Evolutionary conservation across 2,888 invertebrate genomes (phyloP).

Genomic region (Apodemia hepburni): DNA sequence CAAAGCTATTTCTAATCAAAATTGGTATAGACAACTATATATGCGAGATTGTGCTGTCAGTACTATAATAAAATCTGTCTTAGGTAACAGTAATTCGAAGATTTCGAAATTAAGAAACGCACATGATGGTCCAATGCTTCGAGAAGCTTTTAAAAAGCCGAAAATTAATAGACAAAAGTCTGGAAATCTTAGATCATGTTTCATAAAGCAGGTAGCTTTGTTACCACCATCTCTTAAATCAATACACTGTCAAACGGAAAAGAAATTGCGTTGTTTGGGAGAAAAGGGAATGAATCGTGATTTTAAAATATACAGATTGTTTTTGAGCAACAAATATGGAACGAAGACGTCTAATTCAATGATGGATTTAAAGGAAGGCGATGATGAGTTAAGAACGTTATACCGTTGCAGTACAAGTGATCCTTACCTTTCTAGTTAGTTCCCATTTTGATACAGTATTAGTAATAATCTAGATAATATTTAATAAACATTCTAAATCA

Average conservation of each 20-base stretch:
- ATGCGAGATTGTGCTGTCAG: conserved; percentile 42
- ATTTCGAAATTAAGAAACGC: not conserved
- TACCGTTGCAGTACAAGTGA: conserved; percentile 53
- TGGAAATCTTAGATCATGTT: conserved; percentile 35
- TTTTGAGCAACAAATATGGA: conserved; percentile 35
- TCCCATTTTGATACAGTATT: not conserved
- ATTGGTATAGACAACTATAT: conserved; percentile 35
- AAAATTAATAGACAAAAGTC: conserved; percentile 23
- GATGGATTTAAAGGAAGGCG: not conserved
- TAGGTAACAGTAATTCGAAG: conserved; percentile 30
- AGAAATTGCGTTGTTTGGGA: conserved; percentile 29
- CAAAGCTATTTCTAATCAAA: conserved; percentile 40
- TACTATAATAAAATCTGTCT: conserved; percentile 39
- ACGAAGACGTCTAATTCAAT: not conserved
- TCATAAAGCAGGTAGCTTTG: conserved; percentile 40
- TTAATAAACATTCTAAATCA: no score
- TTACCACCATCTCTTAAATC: conserved; percentile 42
- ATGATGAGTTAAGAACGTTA: conserved; percentile 51
- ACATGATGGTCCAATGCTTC: not conserved
- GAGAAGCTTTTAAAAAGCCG: conserved; percentile 12
- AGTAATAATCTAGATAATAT: not conserved
- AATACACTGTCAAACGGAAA: conserved; percentile 47
- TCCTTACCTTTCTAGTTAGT: conserved; percentile 34
- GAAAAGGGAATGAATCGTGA: conserved; percentile 36
- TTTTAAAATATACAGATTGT: conserved; percentile 45